Percentiles rank a stretch among this genome's conserved stretches.
phyloP scores from a whole-genome alignment of 1,140 invertebrate species.

The Mya arenaria region DNA sequence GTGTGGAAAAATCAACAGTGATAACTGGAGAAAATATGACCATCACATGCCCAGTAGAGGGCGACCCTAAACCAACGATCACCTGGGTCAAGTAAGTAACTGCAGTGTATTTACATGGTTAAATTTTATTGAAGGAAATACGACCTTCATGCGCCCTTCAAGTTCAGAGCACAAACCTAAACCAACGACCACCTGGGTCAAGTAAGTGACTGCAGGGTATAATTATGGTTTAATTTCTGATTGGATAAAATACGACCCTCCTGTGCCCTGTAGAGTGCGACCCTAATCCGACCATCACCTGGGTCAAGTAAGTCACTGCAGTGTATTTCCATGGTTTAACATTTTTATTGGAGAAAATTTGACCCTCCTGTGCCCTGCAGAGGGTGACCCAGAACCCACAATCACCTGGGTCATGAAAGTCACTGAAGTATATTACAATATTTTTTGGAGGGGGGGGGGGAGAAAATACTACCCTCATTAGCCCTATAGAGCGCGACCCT shows the following conservation, averaged over 20 bases:
- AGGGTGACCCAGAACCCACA: constrained; percentile 80
- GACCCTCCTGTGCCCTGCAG: constrained; percentile 78
- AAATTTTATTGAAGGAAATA: constrained; percentile 58
- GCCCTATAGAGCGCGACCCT: constrained; percentile 81
- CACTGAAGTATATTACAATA: no score
- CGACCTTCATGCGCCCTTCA: constrained; percentile 79
- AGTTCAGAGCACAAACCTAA: constrained; percentile 78
- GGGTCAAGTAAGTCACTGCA: constrained; percentile 77
- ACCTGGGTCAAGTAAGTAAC: constrained; percentile 78
- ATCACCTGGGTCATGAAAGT: constrained; percentile 80
- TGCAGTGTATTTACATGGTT: no score
- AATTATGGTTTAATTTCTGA: no score
- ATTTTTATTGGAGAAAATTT: constrained; percentile 64
- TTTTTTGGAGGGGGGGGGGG: no score
- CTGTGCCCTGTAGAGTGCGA: constrained; percentile 80
- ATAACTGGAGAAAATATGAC: constrained; percentile 61
- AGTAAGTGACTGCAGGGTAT: constrained; percentile 49
- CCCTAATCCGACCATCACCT: constrained; percentile 81
- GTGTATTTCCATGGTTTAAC: no score
- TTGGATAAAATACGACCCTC: constrained; percentile 67
- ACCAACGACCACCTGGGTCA: constrained; percentile 81
- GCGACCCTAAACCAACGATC: constrained; percentile 80
- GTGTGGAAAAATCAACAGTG: constrained; percentile 50
- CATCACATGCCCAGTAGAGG: constrained; percentile 79
- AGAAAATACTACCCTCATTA: constrained; percentile 71